A percentile compares a stretch with the other conserved stretches of the same genome.
Evolutionary conservation across 2,113 vertebrate genomes (phyloP).

Genomic region (Miniopterus natalensis): DNA sequence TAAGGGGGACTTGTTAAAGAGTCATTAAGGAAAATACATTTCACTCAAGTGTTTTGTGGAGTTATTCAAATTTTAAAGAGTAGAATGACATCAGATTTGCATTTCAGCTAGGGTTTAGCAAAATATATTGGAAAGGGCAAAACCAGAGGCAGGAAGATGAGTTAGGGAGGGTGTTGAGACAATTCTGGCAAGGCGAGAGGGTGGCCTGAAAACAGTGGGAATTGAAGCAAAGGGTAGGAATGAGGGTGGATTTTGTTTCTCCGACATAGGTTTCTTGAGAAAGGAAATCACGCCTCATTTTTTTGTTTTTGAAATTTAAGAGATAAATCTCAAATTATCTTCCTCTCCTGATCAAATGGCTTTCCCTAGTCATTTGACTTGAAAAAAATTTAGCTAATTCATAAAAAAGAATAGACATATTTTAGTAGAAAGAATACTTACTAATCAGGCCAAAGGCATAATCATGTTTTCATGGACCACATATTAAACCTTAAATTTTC

Average conservation of each 20-base stretch:
- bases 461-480: background rate
- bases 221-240: background rate
- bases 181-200: background rate
- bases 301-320: slow-evolving; percentile 31
- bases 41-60: slow-evolving; percentile 23
- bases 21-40: slow-evolving; percentile 49
- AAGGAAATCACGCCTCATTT: background rate
- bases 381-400: slow-evolving; percentile 27
- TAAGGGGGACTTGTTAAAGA: background rate
- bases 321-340: slow-evolving; percentile 46
- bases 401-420: slow-evolving; percentile 10
- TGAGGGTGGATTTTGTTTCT: background rate
- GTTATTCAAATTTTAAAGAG: slow-evolving; percentile 26
- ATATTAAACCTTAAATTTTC: slow-evolving; percentile 41
- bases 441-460: slow-evolving; percentile 1
- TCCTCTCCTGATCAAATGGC: background rate
- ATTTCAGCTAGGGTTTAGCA: slow-evolving; percentile 50
- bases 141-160: background rate
- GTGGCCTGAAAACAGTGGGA: background rate
- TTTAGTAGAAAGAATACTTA: slow-evolving; percentile 50
- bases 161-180: background rate
- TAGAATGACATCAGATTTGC: slow-evolving; percentile 16
- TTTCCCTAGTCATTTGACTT: slow-evolving; percentile 29
- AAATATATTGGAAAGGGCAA: slow-evolving; percentile 36
- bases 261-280: background rate